Base-by-base conservation (phyloP, 2,113 vertebrate genomes). In the Bufo bufo region DNA sequence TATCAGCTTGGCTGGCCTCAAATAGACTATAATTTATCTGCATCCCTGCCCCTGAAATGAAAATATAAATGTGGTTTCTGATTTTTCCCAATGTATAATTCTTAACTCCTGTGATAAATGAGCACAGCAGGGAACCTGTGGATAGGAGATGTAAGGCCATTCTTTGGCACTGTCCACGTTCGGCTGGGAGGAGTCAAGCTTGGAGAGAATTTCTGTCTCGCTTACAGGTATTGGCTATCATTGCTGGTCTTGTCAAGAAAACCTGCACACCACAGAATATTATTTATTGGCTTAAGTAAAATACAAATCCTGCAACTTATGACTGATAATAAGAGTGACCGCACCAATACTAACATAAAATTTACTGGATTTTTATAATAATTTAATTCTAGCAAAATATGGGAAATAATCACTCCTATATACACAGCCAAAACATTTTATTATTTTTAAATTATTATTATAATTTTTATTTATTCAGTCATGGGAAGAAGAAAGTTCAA, bases 91-190 rank as follows among this genome's bases (percentile, higher is more conserved):
- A 43, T 47, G 33, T 71, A 65, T 88, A 84, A 83, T 88, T 49
- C 69, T 65, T 83, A 77, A 72, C 80, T 88, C 66, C 69, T 84
- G 58, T 84, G 80, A 88, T 88, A 83, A 84, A 88, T 83, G 81
- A 87, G 85, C 59, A 66, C 82, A 59, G 71, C 52, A 84, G 71
- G 78, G 65, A 49, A 88, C 20, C 80, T 59, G 87, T 83, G 86
- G 78, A 77, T 75, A 33, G 9, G 33, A 9, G 61, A 45, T 50
- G 69, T 71, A 88, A 54, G 58, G 14, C 87, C 43, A 65, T 12
- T 77, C 71, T 54, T 65, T 88, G 87, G 86, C 80, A 82, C 14
- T 14, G 81, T 77, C 80, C 66, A 0, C 5, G 43, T 72, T 66
- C 47, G 54, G 33, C 58, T 84, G 71, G 80, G 80, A 88, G 87